Evolutionary conservation across 2,797 vertebrate genomes (phyloP), one percentile per base, ranked within the genome.

Genomic region (Anableps anableps): DNA sequence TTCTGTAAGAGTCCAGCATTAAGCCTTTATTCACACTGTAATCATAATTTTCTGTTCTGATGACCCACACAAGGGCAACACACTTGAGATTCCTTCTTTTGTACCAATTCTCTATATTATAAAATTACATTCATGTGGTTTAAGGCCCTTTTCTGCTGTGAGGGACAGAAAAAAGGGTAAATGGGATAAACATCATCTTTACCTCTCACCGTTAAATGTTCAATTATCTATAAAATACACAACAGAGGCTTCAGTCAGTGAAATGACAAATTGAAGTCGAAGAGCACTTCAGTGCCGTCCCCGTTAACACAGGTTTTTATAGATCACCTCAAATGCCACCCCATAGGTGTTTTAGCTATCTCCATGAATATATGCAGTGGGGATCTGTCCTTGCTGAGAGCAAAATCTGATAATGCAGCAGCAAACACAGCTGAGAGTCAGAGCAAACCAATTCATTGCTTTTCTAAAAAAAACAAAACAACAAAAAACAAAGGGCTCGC

Each of bases 321-420:
- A 86, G 90, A 92, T 93, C 88, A 88, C 86, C 79, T 88, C 60
- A 21, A 84, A 88, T 76, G 85, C 74, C 82, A 80, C 83, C 88
- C 90, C 88, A 88, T 88, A 89, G 89, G 92, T 86, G 82, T 92
- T 92, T 71, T 85, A 88, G 92, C 91, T 93, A 86, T 90, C 88
- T 76, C 81, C 88, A 91, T 93, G 85, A 91, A 95, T 94, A 93
- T 94, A 95, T 95, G 93, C 93, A 94, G 88, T 93, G 89, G 91
- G 84, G 92, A 89, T 93, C 89, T 89, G 94, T 94, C 93, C 94
- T 95, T 93, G 92, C 94, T 94, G 89, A 93, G 91, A 95, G 93
- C 90, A 85, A 92, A 95, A 94, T 94, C 92, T 90, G 93, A 94
- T 95, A 95, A 95, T 93, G 90, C 91, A 91, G 92, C 90, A 83